Base-by-base conservation (phyloP, 1,140 invertebrate species). In the Zaprionus nigranus region DNA sequence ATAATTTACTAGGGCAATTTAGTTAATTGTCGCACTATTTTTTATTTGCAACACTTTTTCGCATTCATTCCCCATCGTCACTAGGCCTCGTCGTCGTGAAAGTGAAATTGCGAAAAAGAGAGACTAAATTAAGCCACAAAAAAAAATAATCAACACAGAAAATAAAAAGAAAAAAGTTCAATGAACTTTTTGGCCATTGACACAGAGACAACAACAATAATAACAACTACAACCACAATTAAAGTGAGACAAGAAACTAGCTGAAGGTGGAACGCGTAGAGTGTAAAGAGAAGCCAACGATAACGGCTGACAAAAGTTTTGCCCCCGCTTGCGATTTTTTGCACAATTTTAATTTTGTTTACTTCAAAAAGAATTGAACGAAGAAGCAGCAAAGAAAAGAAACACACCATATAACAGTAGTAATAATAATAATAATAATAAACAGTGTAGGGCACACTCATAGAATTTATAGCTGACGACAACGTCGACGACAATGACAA, bases 131-230 rank as follows among this genome's bases (percentile, higher is more conserved):
- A 84, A 88, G 64, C 58, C 70, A 80, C 77, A 76, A 85, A 81
- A 58, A 58, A 81, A 58, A 53, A 68, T 61, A 71, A 63, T 46
- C 53, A 65, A 56, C 77, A 60, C 72, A 58, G 69, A 64, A 72
- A 69, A 68, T 57, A 75, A 68, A 74, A 63, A 40, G 70, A 75
- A 61, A 75, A 70, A 64, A 79, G 84, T 85, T 88, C 79, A 85
- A 85, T 64, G 85, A 88, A 90, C 84, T 85, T 90, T 81, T 86
- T 86, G 46, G 70, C 81, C 79, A 84, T 88, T 90, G 75, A 86
- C 74, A 73, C 68, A 65, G 57, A 64, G 60, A 61, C 77, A 82
- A 75, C 46, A 60, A 28, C 34, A 61, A 61, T 43, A 49, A 34
- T 24, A 75, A 49, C 2, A 22, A 49, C 15, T 2, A 46, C n/a